phyloP scores from a whole-genome alignment of 2,797 vertebrate genomes.

The Rhinichthys osculus region DNA sequence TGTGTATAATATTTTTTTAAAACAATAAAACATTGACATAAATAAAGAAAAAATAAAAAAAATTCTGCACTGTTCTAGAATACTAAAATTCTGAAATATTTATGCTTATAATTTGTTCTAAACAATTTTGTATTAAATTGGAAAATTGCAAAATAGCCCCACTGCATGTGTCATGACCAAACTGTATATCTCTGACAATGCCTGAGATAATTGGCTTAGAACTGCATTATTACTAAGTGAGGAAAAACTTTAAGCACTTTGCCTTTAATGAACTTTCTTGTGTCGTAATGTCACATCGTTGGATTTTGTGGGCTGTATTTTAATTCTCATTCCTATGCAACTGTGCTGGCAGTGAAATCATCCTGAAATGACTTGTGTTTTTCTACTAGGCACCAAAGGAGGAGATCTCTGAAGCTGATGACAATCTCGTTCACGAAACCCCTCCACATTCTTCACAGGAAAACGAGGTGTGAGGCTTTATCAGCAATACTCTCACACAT shows the following conservation, averaged over 20 bases:
- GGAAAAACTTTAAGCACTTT: constrained; percentile 5
- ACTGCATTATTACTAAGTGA: not conserved
- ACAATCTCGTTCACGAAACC: constrained; percentile 26
- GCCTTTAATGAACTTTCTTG: not conserved
- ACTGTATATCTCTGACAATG: not conserved
- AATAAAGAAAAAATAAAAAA: not conserved
- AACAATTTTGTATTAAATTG: not conserved
- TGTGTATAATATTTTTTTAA: too few relatives aligned
- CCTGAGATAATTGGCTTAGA: not conserved
- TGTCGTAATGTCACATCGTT: constrained; percentile 9
- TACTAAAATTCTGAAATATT: not conserved
- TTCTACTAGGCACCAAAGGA: constrained; percentile 26
- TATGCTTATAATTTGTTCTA: not conserved
- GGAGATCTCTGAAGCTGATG: constrained; percentile 32
- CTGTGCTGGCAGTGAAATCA: not conserved
- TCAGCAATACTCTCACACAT: constrained; percentile 18
- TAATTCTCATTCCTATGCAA: constrained; percentile 39
- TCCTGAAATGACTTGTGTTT: constrained; percentile 39
- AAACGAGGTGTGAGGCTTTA: constrained; percentile 54
- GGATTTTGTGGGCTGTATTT: not conserved
- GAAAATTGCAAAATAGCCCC: not conserved
- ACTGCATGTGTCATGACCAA: not conserved
- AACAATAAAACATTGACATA: not conserved
- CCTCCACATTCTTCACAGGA: constrained; percentile 42
- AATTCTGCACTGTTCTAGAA: not conserved